Evolutionary conservation across 1,140 invertebrate species (phyloP).

Genomic region (Leptestheria dahalacensis): DNA sequence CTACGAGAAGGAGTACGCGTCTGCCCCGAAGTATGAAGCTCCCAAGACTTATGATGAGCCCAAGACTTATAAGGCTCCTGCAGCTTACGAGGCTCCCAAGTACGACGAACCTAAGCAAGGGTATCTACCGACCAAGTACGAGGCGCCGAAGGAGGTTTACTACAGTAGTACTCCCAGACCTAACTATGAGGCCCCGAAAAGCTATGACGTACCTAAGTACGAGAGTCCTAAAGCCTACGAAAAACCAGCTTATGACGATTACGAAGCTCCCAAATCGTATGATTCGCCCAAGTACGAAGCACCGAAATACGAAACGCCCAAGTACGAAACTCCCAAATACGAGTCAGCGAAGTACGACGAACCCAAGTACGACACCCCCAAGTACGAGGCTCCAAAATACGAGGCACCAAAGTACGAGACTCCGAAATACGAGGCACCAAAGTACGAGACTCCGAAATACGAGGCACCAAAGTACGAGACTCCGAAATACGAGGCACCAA

Average conservation of each 20-base stretch:
- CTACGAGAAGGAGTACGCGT: conserved; percentile 1
- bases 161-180: background rate
- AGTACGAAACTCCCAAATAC: background rate
- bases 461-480: background rate
- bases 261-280: conserved; percentile 9
- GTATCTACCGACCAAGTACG: conserved; percentile 4
- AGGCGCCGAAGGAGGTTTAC: conserved; percentile 1
- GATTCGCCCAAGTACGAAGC: conserved; percentile 11
- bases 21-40: conserved; percentile 1
- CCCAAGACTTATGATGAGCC: background rate
- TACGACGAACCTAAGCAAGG: background rate
- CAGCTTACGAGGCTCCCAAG: conserved; percentile 12
- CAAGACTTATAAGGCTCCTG: conserved; percentile 8
- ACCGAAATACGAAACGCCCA: conserved; percentile 1
- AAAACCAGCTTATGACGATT: conserved; percentile 1
- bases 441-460: background rate
- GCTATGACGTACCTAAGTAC: background rate
- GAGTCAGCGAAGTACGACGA: background rate
- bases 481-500: background rate
- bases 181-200: conserved; percentile 9
- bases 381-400: background rate
- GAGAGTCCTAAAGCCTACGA: background rate
- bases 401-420: background rate
- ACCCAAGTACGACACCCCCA: background rate
- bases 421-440: background rate